Conservation (phyloP, 1,140 invertebrate species). For the Drosophila tani region DNA sequence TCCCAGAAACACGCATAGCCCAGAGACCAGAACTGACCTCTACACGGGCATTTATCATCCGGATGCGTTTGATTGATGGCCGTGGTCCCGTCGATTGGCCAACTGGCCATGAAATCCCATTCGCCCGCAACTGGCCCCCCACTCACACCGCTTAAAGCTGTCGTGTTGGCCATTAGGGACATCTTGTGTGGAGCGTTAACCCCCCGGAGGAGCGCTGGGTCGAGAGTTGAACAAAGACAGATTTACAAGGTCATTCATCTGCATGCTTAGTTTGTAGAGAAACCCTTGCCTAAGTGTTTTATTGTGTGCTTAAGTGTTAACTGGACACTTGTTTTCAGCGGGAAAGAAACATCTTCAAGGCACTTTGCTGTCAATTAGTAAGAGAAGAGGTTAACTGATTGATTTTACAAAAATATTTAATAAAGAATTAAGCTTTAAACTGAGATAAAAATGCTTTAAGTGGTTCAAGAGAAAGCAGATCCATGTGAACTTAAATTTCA, state of each 20-base stretch:
- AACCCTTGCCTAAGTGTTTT: conserved; percentile 7
- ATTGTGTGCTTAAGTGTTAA: conserved; percentile 9
- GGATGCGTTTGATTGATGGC: conserved; percentile 38
- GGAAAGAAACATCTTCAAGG: background rate
- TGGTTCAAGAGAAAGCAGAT: background rate
- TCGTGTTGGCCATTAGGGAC: conserved; percentile 37
- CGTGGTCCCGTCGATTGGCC: conserved; percentile 23
- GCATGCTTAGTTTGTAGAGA: conserved; percentile 10
- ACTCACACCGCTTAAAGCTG: conserved; percentile 7
- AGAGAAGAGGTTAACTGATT: background rate
- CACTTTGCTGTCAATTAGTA: background rate
- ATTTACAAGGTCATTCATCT: conserved; percentile 43
- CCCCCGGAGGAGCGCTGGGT: background rate
- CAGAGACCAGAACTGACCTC: background rate
- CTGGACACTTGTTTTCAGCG: background rate
- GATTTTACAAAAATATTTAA: background rate
- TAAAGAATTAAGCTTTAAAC: background rate
- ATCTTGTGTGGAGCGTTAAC: conserved; percentile 32
- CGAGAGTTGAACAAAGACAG: conserved; percentile 7
- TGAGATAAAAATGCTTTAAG: background rate
- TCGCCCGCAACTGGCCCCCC: background rate
- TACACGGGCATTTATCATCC: conserved; percentile 55
- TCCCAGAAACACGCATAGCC: conserved; percentile 8
- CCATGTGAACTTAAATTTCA: background rate
- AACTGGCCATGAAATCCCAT: conserved; percentile 7